Conservation (phyloP, 2,113 vertebrate genomes). For the Montifringilla adamsi region DNA sequence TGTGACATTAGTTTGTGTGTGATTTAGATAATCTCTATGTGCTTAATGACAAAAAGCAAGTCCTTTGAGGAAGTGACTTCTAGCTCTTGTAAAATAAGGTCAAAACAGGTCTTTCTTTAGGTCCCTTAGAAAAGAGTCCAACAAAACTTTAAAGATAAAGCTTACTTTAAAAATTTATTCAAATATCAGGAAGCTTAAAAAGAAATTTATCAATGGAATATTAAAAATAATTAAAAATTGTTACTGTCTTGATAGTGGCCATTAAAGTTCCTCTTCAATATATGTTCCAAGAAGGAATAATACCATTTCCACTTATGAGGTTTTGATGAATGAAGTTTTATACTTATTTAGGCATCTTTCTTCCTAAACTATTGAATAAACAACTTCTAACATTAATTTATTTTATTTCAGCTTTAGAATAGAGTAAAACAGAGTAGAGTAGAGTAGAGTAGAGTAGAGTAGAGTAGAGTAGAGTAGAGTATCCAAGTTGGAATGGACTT, state of each 20-base stretch:
- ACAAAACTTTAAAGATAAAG: neutral
- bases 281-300: neutral
- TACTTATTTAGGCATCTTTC: neutral
- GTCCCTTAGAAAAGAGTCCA: neutral
- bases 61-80: constrained; percentile 30
- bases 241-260: neutral
- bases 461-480: too few relatives aligned
- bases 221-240: neutral
- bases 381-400: neutral
- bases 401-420: neutral
- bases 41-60: constrained; percentile 38
- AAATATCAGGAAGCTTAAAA: neutral
- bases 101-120: neutral
- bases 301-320: neutral
- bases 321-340: neutral
- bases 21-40: constrained; percentile 27
- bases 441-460: neutral
- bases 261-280: neutral
- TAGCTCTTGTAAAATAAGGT: constrained; percentile 7
- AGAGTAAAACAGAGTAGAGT: too few relatives aligned
- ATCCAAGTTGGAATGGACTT: neutral
- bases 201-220: fast-evolving
- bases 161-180: neutral
- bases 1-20: neutral
- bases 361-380: neutral